Evolutionary conservation across 2,797 vertebrate species (phyloP), one percentile per base, ranked within the genome.

Genomic region (Coranthus polyacanthus): DNA sequence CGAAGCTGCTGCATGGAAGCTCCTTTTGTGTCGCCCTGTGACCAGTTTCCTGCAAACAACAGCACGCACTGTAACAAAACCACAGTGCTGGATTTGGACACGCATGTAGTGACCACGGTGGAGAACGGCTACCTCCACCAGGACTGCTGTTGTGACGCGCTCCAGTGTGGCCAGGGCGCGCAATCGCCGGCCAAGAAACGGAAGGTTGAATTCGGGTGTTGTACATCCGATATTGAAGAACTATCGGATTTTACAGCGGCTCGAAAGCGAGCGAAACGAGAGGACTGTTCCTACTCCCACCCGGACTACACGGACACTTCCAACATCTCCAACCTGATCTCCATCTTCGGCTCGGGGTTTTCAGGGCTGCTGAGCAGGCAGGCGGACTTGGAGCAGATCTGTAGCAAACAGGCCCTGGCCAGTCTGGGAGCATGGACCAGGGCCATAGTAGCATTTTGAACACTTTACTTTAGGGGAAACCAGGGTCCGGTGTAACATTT

Each of bases 261-360:
- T 63, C 94, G 94, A 78, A 98, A 98, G 85, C 92, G 96, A 81
- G 92, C 92, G 46, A 95, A 95, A 66, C 95, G 96, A 59, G 97
- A 97, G 88, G 96, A 97, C 86, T 95, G 94, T 54, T 73, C 81
- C 12, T 91, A 78, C 76, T 72, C 87, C 3, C 39, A 16, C 69
- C 64, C 81, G 45, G 95, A 97, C 82, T 89, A 90, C 81, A 91
- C 94, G 85, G 96, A 98, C 93, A 89, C 95, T 44, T 94, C 95
- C 88, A 97, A 98, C 95, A 98, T 98, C 92, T 97, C 96, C 93
- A 98, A 95, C 92, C 94, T 98, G 85, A 98, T 98, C 91, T 97
- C 96, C 84, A 98, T 98, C 92, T 98, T 98, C 89, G 96, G 97
- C 54, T 97, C 96, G 84, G 96, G 97, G 73, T 98, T 98, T 80